Conservation (phyloP, 2,113 vertebrate species). For the Neotragus pygmaeus region DNA sequence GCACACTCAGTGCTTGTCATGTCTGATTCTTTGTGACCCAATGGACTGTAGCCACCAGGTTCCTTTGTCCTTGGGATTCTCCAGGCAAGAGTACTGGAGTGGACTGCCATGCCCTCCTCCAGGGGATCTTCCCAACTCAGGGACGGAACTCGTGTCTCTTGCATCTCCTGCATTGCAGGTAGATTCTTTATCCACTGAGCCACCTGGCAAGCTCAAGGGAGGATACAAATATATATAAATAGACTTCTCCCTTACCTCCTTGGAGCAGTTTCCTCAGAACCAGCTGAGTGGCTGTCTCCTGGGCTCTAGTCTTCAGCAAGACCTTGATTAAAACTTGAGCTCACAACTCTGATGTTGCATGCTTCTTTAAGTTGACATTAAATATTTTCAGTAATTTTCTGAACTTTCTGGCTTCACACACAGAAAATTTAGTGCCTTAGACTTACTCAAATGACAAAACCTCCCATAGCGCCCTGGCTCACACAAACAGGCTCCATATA, state of each 20-base stretch:
- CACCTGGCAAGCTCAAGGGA: not conserved
- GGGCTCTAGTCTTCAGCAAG: not conserved
- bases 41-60: not conserved
- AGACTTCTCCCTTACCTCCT: not conserved
- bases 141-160: not conserved
- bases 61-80: not conserved
- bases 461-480: slow-evolving; percentile 85
- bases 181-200: not conserved
- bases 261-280: not conserved
- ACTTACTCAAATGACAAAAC: slow-evolving; percentile 90
- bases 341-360: not conserved
- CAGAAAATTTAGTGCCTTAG: rapidly evolving
- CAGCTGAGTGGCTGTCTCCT: not conserved
- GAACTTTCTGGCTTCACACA: not conserved
- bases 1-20: rapidly evolving
- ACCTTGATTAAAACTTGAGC: not conserved
- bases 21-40: not conserved
- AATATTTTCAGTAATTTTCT: not conserved
- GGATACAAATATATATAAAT: slow-evolving; percentile 18
- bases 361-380: not conserved
- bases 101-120: not conserved
- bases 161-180: not conserved
- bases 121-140: not conserved
- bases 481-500: slow-evolving; percentile 86
- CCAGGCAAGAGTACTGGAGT: not conserved